Base-by-base conservation (phyloP, 1,140 invertebrate genomes). In the Trichonephila clavipes region DNA sequence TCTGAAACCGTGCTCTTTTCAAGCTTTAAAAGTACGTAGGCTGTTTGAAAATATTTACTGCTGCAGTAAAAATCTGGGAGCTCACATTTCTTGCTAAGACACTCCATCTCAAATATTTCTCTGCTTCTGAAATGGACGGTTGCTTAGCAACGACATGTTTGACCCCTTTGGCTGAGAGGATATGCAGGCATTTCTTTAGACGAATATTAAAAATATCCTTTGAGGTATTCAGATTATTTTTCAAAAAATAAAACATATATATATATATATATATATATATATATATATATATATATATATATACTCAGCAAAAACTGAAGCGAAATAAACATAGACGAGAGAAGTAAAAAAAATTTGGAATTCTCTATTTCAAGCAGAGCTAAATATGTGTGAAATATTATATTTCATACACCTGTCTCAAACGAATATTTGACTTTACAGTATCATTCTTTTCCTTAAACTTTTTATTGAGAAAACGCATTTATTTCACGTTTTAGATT, bases 131-230 rank as follows among this genome's bases (percentile, higher is more conserved):
- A 61, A 58, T 24, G 58, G 24, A 14, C 62, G 24, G 88, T 90
- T 90, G 88, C 88, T 77, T 61, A 61, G 88, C 69, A 90, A 90
- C 88, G 88, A 21, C 88, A 90, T 81, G 88, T 34, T 77, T 90
- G 62, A 59, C 82, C 69, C 69, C 28, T 28, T 77, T 77, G 12
- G 16, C 18, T 40, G 21, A n/a, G 16, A 83, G 51, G 21, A 83
- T 51, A 83, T 83, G 82, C 21, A 83, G 82, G 44, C 58, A n/a
- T 58, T 59, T 58, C 24, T 51, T 83, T 83, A 58, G 21, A 8
- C 82, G 82, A 83, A 83, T 51, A 83, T 24, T 83, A 58, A 83
- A 44, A 59, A 83, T 51, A 83, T 82, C n/a, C n/a, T 77, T 77
- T 62, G 61, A 62, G 19, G 19, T 19, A 62, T 21, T 21, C n/a